Base-by-base conservation (phyloP, 2,797 vertebrate species). In the Cygnus olor region DNA sequence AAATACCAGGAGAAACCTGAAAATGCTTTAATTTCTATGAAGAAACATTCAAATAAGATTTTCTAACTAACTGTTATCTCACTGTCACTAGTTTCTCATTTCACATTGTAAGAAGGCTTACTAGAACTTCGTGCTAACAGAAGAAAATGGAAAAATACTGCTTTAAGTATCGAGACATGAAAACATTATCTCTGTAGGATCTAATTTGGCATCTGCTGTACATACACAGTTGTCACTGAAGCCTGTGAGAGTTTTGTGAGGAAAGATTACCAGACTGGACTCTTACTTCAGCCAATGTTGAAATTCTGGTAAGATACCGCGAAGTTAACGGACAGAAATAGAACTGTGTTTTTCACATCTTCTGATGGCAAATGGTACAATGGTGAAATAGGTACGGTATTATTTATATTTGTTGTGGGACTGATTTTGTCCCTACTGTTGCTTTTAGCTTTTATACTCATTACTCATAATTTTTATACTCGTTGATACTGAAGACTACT, bases 1-100 rank as follows among this genome's bases (percentile, higher is more conserved):
- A 80, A 95, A 94, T 90, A 77, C 57, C 27, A 49, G 2, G 8
- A 95, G 57, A 89, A 84, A 83, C 7, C n/a, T 42, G 40, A 88
- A 85, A 70, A 25, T 61, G 36, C 80, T 85, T 93, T 74, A 15
- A 77, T 56, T 64, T 73, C 24, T 53, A 54, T 7, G 30, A 81
- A 42, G 47, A 92, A 86, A 85, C n/a, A 25, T 34, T 47, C 36
- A 42, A 79, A 36, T 49, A 77, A 51, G 12, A 65, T 90, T 73
- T 95, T 65, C 61, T 73, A 38, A 74, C 69, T 66, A 25, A 77
- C 53, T 3, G 0, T 81, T 89, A 53, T 21, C 56, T 81, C 2
- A 1, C 53, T 61, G 12, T 12, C 40, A 61, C 21, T 6, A n/a
- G 24, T 80, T 88, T 81, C 54, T 80, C 20, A 18, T 72, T 77